Conservation (phyloP, 2,797 vertebrate genomes). For the Notoglanidium macrostoma region DNA sequence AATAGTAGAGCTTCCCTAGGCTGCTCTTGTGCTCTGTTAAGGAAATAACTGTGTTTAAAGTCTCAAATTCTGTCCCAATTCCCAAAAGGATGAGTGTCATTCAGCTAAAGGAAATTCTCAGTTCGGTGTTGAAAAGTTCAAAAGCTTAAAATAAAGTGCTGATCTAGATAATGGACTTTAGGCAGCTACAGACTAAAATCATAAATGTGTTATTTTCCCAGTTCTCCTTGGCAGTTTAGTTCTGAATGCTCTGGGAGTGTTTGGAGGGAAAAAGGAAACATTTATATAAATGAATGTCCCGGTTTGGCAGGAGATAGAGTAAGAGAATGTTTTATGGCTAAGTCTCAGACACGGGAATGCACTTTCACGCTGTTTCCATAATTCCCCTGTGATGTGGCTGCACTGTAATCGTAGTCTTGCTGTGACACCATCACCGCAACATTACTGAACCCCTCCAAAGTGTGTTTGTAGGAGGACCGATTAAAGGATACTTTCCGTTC, state of each 20-base stretch:
- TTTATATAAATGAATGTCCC: slow-evolving; percentile 66
- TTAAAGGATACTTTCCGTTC: slow-evolving; percentile 44
- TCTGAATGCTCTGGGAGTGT: slow-evolving; percentile 58
- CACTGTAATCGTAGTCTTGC: slow-evolving; percentile 54
- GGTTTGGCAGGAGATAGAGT: slow-evolving; percentile 59
- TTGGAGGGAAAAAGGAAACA: slow-evolving; percentile 50
- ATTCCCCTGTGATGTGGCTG: slow-evolving; percentile 55
- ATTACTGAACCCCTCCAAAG: slow-evolving; percentile 45
- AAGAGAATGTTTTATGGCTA: slow-evolving; percentile 61
- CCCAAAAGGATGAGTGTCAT: slow-evolving; percentile 50
- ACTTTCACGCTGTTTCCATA: slow-evolving; percentile 56
- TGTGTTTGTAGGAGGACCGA: slow-evolving; percentile 24
- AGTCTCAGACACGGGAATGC: slow-evolving; percentile 59
- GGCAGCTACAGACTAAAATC: slow-evolving; percentile 48
- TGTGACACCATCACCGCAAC: slow-evolving; percentile 49
- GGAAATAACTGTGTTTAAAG: slow-evolving; percentile 55
- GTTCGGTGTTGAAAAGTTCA: slow-evolving; percentile 52
- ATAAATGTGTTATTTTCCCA: slow-evolving; percentile 38
- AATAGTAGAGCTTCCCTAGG: slow-evolving; percentile 70
- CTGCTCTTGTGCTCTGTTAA: slow-evolving; percentile 59
- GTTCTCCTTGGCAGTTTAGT: slow-evolving; percentile 56
- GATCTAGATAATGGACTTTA: slow-evolving; percentile 43
- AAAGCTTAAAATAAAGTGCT: slow-evolving; percentile 51
- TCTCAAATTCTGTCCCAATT: slow-evolving; percentile 42
- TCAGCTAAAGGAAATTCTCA: slow-evolving; percentile 46